phyloP scores from a whole-genome alignment of 2,113 vertebrate genomes.

The Montifringilla adamsi region DNA sequence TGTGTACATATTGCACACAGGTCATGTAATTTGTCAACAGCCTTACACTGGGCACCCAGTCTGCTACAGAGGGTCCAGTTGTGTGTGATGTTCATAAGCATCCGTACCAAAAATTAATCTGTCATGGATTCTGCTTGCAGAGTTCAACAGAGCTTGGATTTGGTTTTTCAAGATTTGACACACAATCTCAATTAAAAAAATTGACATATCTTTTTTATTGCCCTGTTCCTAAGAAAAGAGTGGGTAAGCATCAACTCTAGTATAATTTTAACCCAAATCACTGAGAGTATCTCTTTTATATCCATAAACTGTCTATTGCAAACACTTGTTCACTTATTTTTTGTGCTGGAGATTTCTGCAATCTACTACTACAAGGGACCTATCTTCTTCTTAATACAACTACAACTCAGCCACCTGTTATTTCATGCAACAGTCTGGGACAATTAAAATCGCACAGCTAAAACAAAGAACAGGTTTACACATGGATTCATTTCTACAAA shows the following conservation, averaged over 20 bases:
- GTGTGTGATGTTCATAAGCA: background rate
- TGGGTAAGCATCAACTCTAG: background rate
- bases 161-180: background rate
- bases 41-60: background rate
- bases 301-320: background rate
- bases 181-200: background rate
- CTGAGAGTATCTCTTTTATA: background rate
- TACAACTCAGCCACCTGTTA: background rate
- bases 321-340: background rate
- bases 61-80: background rate
- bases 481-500: background rate
- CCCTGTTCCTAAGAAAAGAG: background rate
- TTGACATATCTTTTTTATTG: background rate
- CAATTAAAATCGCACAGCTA: background rate
- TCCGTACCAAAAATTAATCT: background rate
- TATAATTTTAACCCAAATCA: background rate
- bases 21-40: background rate
- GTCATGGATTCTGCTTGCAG: background rate
- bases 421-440: background rate
- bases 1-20: accelerated
- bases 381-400: background rate
- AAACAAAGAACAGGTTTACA: background rate
- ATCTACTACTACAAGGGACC: background rate
- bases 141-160: background rate
- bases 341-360: background rate